phyloP scores from a whole-genome alignment of 2,797 vertebrate genomes.

The Corythornis leucogaster region DNA sequence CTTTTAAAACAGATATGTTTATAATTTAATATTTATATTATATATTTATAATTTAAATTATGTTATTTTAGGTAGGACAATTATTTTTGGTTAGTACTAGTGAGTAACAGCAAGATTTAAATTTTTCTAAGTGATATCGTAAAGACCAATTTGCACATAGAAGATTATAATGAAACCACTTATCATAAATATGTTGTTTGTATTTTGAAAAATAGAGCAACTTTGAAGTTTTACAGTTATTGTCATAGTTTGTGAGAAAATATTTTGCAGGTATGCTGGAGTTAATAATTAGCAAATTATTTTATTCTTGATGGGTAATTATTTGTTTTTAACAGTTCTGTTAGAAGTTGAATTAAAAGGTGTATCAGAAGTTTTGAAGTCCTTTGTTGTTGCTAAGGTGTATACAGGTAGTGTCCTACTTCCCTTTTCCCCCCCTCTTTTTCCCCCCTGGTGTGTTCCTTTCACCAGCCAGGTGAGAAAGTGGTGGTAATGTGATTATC shows the following conservation, averaged over 20 bases:
- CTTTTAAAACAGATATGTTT: background rate
- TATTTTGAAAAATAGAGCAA: background rate
- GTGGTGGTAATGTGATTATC: background rate
- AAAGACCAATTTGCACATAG: background rate
- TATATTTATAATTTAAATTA: background rate
- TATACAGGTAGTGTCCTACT: background rate
- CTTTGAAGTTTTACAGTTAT: background rate
- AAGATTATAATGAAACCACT: background rate
- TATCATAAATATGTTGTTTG: background rate
- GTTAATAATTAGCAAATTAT: background rate
- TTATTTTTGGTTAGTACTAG: background rate
- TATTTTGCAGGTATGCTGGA: background rate
- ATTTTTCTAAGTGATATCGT: background rate
- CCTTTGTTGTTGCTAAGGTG: background rate
- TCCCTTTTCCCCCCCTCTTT: background rate
- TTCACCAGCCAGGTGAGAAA: background rate
- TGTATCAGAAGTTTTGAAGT: background rate
- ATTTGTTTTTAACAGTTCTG: background rate
- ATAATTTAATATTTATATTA: background rate
- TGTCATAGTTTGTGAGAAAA: background rate
- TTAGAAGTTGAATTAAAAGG: background rate
- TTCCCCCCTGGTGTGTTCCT: fast-evolving
- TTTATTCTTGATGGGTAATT: background rate
- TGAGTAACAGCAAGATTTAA: background rate
- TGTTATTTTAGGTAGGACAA: background rate